These are phyloP conservation scores for Macrotis lagotis DNA, from an alignment of 2,113 vertebrate genomes.

Conservation along the genomic window DNA sequence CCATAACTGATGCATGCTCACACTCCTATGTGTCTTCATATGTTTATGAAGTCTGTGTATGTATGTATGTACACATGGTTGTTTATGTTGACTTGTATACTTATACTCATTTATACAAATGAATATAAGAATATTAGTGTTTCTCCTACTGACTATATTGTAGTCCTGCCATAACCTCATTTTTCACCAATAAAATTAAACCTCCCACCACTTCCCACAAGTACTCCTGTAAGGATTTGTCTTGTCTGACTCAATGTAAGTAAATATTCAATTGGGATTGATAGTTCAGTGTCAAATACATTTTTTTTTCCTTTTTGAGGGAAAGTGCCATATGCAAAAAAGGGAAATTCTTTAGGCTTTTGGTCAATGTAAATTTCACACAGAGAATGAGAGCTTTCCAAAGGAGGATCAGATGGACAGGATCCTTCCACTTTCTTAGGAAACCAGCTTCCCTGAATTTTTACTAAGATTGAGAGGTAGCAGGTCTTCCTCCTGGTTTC, in stretches of 20 bases:
- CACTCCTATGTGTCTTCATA: not conserved
- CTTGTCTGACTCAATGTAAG: slow-evolving; percentile 62
- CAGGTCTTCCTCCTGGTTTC: slow-evolving; percentile 16
- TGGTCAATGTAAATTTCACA: slow-evolving; percentile 53
- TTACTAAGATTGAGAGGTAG: not conserved
- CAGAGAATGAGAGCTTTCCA: not conserved
- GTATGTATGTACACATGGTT: not conserved
- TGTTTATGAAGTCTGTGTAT: not conserved
- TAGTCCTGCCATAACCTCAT: slow-evolving; percentile 57
- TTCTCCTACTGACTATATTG: not conserved
- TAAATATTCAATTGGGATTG: slow-evolving; percentile 73
- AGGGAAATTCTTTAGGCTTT: slow-evolving; percentile 59
- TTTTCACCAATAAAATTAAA: slow-evolving; percentile 73
- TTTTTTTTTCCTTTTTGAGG: slow-evolving; percentile 55
- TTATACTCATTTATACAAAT: slow-evolving; percentile 16
- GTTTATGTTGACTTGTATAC: not conserved
- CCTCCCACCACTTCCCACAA: slow-evolving; percentile 65
- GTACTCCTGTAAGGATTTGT: slow-evolving; percentile 66
- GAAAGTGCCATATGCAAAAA: slow-evolving; percentile 55
- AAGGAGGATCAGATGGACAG: not conserved
- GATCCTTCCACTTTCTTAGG: not conserved
- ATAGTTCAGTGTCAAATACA: slow-evolving; percentile 73
- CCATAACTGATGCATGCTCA: not conserved
- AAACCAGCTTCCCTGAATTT: not conserved
- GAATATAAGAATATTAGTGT: not conserved